phyloP scores from a whole-genome alignment of 2,113 vertebrate genomes.

The Polyodon spathula region DNA sequence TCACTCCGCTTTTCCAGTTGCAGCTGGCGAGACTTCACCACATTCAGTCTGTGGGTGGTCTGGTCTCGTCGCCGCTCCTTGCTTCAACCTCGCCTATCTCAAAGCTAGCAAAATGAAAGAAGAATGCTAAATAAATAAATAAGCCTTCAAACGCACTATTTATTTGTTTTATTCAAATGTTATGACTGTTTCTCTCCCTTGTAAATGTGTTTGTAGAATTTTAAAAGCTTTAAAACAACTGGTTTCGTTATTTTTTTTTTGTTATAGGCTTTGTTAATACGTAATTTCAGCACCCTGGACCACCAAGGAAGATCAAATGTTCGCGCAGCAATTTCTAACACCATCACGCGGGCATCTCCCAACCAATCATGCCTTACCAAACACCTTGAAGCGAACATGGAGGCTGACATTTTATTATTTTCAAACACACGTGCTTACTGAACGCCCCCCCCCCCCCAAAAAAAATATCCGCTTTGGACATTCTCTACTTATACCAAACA shows the following conservation, averaged over 20 bases:
- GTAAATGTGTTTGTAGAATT: background rate
- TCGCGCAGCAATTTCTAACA: constrained; percentile 29
- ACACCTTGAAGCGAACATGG: background rate
- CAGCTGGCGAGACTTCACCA: constrained; percentile 17
- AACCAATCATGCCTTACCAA: background rate
- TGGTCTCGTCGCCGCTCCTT: background rate
- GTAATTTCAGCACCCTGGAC: constrained; percentile 20
- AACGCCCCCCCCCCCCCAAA: too few species aligned
- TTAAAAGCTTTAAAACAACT: background rate
- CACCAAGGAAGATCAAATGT: constrained; percentile 46
- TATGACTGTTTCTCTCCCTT: background rate
- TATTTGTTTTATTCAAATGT: background rate
- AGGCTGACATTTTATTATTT: background rate
- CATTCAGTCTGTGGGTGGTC: constrained; percentile 46
- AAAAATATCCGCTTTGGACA: too few species aligned
- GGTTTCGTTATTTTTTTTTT: too few species aligned
- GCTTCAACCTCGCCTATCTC: too few species aligned
- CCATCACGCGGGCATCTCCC: background rate
- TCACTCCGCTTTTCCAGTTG: constrained; percentile 4
- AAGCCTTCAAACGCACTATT: background rate
- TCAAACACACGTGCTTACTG: too few species aligned
- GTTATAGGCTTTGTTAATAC: background rate
- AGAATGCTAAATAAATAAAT: background rate
- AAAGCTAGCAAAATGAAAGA: constrained; percentile 24
- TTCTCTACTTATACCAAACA: too few species aligned